These are phyloP conservation scores for Aurelia aurita DNA, from an alignment of 30 jellyfish, hydroid and myxozoan genomes.

Conservation along the genomic window DNA sequence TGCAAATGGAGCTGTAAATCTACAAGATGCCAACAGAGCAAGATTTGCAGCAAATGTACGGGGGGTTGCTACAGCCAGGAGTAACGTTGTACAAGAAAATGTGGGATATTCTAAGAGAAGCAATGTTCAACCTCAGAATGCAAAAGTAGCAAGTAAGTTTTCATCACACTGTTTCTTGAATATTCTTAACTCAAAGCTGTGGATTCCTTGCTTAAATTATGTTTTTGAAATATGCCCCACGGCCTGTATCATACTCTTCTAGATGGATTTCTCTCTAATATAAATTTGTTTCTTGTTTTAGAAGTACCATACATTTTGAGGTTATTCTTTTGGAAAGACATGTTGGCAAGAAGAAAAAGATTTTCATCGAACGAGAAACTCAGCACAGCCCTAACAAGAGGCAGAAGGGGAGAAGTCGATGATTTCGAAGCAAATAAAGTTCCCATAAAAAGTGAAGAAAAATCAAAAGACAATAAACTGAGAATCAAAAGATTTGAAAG, in stretches of 20 bases:
- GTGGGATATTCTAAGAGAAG: slow-evolving; percentile 10
- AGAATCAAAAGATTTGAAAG: slow-evolving; percentile 20
- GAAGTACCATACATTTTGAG: slow-evolving; percentile 96
- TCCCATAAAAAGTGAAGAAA: background rate
- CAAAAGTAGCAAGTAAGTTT: slow-evolving; percentile 20
- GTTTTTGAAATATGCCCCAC: too few relatives aligned
- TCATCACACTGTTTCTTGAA: background rate
- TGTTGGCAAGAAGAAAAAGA: slow-evolving; percentile 96
- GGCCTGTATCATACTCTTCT: too few relatives aligned
- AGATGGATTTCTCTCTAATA: background rate
- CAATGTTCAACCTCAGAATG: too few relatives aligned
- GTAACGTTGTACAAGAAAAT: background rate
- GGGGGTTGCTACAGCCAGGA: slow-evolving; percentile 13
- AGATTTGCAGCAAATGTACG: background rate
- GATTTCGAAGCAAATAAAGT: background rate
- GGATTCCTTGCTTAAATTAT: too few relatives aligned
- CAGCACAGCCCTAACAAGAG: slow-evolving; percentile 34
- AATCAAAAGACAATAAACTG: background rate
- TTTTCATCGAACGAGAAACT: slow-evolving; percentile 40
- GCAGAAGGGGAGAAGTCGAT: slow-evolving; percentile 64
- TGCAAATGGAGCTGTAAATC: slow-evolving; percentile 9
- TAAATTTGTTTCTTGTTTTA: background rate
- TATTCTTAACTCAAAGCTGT: too few relatives aligned
- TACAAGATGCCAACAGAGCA: slow-evolving; percentile 4
- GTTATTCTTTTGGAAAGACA: slow-evolving; percentile 97